Base-by-base conservation (phyloP, 2,888 invertebrate species). In the Nasonovia ribisnigri region DNA sequence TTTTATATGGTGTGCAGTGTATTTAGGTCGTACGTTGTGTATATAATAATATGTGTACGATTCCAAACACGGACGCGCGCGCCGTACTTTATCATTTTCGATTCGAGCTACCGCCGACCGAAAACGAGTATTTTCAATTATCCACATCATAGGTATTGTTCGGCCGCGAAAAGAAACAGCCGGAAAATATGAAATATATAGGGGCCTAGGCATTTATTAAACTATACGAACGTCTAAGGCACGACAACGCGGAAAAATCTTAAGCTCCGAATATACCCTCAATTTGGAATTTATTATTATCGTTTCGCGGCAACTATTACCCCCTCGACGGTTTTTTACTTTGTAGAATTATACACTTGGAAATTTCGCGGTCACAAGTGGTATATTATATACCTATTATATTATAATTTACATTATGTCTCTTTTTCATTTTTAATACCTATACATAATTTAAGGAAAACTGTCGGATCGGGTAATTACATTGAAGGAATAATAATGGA, bases 101-200 rank as follows among this genome's bases (percentile, higher is more conserved):
- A 84, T 84, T 51, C n/a, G n/a, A 36, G 60, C 43, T 91, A 54
- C 91, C 91, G 91, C 90, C 91, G 77, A 16, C 86, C 6, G 60
- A 48, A 24, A 46, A 57, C 87, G 77, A 48, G 54, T 54, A n/a
- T 60, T 57, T 89, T 43, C 89, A 54, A 42, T 51, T 86, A 86
- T 86, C 86, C 77, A 24, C 77, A 0, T 77, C 77, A 6, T 77
- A 77, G 36, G 20, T 36, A 77, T 77, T 77, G 77, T 77, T 77
- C 6, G 20, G 36, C 77, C 36, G 36, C 77, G 77, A 36, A 77
- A 77, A 77, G 36, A 77, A 77, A 77, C 77, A 36, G 8, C 8
- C 3, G 20, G 20, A 36, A 77, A 77, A 36, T 36, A 77, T 36
- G 20, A 20, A 36, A 36, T 77, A 77, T 77, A n/a, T n/a, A n/a